Percentiles rank a stretch among this genome's conserved stretches.
These are phyloP conservation scores for Numenius phaeopus DNA, from an alignment of 2,797 vertebrate genomes.

Conservation along the genomic window DNA sequence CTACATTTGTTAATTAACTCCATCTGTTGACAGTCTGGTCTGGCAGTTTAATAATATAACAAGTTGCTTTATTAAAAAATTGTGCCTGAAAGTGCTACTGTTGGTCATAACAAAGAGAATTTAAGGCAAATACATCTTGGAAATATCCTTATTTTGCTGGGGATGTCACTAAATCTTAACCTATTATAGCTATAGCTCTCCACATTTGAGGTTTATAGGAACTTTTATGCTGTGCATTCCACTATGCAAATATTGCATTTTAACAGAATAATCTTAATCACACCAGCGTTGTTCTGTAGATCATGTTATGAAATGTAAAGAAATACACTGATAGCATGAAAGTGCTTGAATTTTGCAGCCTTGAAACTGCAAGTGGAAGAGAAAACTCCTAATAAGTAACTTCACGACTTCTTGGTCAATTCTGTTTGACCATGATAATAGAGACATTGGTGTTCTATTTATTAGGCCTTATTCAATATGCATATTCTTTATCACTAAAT, in stretches of 20 bases:
- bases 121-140: neutral
- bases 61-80: slow-evolving; percentile 5
- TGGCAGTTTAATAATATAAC: neutral
- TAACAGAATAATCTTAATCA: neutral
- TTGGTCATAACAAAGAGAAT: neutral
- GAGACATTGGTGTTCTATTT: neutral
- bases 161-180: neutral
- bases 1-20: slow-evolving; percentile 19
- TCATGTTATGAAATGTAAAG: neutral
- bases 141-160: neutral
- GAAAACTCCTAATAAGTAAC: neutral
- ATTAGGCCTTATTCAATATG: neutral
- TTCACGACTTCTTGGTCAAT: neutral
- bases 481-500: neutral
- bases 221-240: neutral
- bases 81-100: neutral
- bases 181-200: neutral
- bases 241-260: neutral
- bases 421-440: neutral
- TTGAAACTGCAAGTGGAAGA: neutral
- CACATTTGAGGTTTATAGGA: neutral
- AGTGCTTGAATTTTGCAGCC: neutral
- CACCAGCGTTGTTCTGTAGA: neutral
- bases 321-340: neutral
- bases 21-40: slow-evolving; percentile 36